Conservation (phyloP, 2,888 invertebrate genomes). For the Thera obeliscata region DNA sequence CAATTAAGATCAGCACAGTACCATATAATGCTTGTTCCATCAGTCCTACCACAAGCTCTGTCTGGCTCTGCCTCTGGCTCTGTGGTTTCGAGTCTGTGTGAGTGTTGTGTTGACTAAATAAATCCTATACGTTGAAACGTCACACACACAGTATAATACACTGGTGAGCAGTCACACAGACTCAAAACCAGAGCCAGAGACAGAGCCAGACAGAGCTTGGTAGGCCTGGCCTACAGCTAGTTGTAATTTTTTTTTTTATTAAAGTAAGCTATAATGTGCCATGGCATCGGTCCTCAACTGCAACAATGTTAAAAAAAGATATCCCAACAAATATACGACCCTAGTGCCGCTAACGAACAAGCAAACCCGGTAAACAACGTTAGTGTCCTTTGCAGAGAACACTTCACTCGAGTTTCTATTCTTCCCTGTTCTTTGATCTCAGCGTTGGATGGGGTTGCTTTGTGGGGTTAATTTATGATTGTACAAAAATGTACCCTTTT, state of each 20-base stretch:
- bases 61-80: no score
- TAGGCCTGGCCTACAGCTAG: no score
- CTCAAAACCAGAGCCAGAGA: no score
- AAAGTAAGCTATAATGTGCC: background rate
- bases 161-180: no score
- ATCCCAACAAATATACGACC: slow-evolving; percentile 10
- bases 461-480: slow-evolving; percentile 22
- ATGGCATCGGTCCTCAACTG: background rate
- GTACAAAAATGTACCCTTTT: slow-evolving; percentile 7
- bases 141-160: background rate
- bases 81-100: no score
- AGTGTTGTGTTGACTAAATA: no score
- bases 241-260: no score
- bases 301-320: background rate
- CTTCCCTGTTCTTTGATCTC: slow-evolving; percentile 30
- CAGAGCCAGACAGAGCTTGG: no score
- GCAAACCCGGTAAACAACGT: slow-evolving; percentile 23
- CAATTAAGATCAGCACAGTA: no score
- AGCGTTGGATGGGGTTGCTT: slow-evolving; percentile 12
- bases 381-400: slow-evolving; percentile 21
- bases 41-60: no score
- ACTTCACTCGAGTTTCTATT: slow-evolving; percentile 20
- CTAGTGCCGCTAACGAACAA: slow-evolving; percentile 27
- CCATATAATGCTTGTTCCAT: no score
- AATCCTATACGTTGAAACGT: no score